Evolutionary conservation across 2,888 invertebrate species (phyloP).

Genomic region (Capitulum mitella): DNA sequence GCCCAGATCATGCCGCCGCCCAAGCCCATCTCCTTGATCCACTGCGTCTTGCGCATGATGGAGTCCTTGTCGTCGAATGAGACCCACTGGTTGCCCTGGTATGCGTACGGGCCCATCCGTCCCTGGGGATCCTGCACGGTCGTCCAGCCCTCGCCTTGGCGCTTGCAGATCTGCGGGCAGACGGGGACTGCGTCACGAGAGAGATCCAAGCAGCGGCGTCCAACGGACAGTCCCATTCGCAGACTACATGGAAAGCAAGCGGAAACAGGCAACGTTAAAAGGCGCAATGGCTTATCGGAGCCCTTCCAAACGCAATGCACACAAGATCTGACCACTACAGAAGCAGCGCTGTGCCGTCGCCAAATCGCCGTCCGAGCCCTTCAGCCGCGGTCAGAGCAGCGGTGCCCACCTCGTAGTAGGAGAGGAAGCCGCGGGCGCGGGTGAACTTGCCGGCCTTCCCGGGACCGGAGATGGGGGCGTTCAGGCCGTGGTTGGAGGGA

Average conservation of each 20-base stretch:
- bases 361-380: too few relatives aligned
- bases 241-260: too few relatives aligned
- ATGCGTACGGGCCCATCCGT: slow-evolving; percentile 63
- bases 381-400: too few relatives aligned
- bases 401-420: slow-evolving; percentile 79
- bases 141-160: slow-evolving; percentile 60
- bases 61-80: slow-evolving; percentile 75
- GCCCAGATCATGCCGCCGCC: slow-evolving; percentile 43
- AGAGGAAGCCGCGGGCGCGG: slow-evolving; percentile 72
- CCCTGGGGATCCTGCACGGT: slow-evolving; percentile 57
- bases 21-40: slow-evolving; percentile 40
- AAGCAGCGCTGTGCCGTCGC: too few relatives aligned
- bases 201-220: too few relatives aligned
- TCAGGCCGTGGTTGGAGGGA: slow-evolving; percentile 57
- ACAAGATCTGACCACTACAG: too few relatives aligned
- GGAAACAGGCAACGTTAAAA: too few relatives aligned
- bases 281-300: too few relatives aligned
- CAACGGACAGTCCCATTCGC: too few relatives aligned
- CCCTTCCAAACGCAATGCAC: too few relatives aligned
- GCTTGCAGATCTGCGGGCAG: slow-evolving; percentile 34
- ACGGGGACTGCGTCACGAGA: slow-evolving; percentile 36
- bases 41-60: slow-evolving; percentile 40
- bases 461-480: slow-evolving; percentile 65
- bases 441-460: slow-evolving; percentile 81
- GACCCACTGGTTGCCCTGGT: slow-evolving; percentile 78